Conservation (phyloP, 92 coral and sea anemone genomes). For the Porites evermanni region DNA sequence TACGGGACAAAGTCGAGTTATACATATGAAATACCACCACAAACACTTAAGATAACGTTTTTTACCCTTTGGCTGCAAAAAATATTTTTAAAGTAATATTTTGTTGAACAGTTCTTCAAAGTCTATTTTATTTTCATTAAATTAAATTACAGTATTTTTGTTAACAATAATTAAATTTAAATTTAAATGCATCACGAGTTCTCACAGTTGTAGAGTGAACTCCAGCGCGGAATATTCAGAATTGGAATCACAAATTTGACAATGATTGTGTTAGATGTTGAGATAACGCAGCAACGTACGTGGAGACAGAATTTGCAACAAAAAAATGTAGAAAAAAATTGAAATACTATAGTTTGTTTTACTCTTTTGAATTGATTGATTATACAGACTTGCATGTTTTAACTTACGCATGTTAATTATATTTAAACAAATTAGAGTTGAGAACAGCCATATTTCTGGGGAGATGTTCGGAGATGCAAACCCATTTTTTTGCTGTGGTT, state of each 20-base stretch:
- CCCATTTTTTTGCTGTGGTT: not conserved
- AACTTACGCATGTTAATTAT: slow-evolving; percentile 41
- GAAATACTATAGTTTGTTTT: slow-evolving; percentile 16
- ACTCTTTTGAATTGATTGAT: slow-evolving; percentile 24
- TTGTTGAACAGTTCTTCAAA: not conserved
- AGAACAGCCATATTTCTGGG: not conserved
- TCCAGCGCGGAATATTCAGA: not conserved
- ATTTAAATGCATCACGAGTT: not conserved
- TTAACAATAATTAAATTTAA: not conserved
- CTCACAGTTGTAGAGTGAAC: not conserved
- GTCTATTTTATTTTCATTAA: not conserved
- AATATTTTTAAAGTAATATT: not conserved
- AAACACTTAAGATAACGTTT: no score
- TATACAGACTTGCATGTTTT: slow-evolving; percentile 49
- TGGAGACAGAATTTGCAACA: slow-evolving; percentile 1
- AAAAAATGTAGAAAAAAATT: not conserved
- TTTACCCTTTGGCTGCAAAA: not conserved
- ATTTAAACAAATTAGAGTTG: slow-evolving; percentile 33
- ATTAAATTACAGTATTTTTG: not conserved
- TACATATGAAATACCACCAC: not conserved
- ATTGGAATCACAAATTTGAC: not conserved
- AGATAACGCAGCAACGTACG: slow-evolving; percentile 26
- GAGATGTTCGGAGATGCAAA: slow-evolving; percentile 16
- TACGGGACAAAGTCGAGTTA: no score
- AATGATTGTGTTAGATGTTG: not conserved